These are phyloP conservation scores for Pseudomyrmex dendroicus DNA, from an alignment of 1,140 invertebrate genomes.

Conservation along the genomic window DNA sequence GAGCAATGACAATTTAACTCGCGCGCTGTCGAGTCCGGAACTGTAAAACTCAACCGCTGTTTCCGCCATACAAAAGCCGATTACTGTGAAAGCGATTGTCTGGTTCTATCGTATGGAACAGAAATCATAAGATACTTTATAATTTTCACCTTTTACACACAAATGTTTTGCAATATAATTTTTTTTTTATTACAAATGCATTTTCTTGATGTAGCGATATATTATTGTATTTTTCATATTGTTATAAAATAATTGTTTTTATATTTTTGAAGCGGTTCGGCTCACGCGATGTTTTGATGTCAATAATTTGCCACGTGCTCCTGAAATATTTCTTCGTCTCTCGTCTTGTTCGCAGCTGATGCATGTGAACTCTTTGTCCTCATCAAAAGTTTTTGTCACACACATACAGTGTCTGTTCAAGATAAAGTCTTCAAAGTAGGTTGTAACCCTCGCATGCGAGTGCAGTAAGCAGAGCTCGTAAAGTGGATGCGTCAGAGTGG, in stretches of 20 bases:
- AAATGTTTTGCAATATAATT: not conserved
- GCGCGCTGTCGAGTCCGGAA: conserved; percentile 31
- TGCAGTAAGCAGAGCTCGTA: conserved; percentile 43
- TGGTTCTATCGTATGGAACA: not conserved
- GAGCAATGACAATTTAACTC: conserved; percentile 39
- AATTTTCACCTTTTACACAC: not conserved
- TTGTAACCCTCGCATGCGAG: conserved; percentile 58
- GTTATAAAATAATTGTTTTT: not conserved
- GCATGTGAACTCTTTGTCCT: conserved; percentile 33
- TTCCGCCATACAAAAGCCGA: conserved; percentile 37
- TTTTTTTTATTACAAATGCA: not conserved
- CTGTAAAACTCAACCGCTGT: conserved; percentile 44
- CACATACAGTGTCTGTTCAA: not conserved
- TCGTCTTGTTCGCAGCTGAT: not conserved
- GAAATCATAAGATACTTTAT: conserved; percentile 19
- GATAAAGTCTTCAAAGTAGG: conserved; percentile 58
- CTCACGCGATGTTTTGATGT: not conserved
- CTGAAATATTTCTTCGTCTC: not conserved
- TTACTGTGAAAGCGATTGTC: conserved; percentile 24
- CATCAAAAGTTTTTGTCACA: conserved; percentile 60
- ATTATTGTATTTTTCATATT: not conserved
- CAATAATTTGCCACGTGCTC: not conserved
- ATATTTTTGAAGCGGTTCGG: not conserved
- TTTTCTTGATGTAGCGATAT: not conserved
- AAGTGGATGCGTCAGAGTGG: conserved; percentile 64